Base-by-base conservation (phyloP, 2,797 vertebrate genomes). In the Diglossa cyanea region DNA sequence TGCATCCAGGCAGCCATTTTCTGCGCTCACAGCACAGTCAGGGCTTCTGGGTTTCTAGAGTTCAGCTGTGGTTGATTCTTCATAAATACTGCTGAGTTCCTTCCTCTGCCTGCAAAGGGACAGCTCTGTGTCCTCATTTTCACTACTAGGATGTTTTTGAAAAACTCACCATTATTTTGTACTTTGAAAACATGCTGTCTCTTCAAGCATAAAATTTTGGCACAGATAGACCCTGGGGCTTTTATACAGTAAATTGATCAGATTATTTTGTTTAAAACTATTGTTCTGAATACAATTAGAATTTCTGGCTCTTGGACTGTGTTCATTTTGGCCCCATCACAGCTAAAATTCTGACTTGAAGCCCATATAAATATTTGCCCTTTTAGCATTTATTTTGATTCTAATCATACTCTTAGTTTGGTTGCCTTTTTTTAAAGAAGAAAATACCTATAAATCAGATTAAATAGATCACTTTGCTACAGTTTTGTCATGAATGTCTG, bases 191-290 rank as follows among this genome's bases (percentile, higher is more conserved):
- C 45, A 71, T 6, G 42, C 25, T 72, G 65, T 28, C 68, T 91
- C 61, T 89, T 92, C 92, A 74, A 68, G 88, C 77, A 68, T 87
- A 65, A 95, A 87, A 62, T 76, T 40, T 51, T 94, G 94, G 95
- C 88, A 61, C 67, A 30, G 13, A 73, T 53, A n/a, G 5, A 73
- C 19, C 4, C 42, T 71, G 60, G 44, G 48, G 17, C 13, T 87
- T 95, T 95, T 91, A 79, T 91, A 63, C 86, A 82, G 83, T 85
- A 87, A 93, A 93, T 73, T 74, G 92, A 88, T 88, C 70, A 76
- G 58, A 90, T 94, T 84, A 92, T 92, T 94, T 95, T 88, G 60
- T 95, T 94, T 96, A 53, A 92, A 93, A 87, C 74, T 81, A 89
- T 92, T 95, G 81, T 93, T 96, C 71, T 62, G 83, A 90, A 94